Base-by-base conservation (phyloP, 2,797 vertebrate species). In the Aythya fuligula region DNA sequence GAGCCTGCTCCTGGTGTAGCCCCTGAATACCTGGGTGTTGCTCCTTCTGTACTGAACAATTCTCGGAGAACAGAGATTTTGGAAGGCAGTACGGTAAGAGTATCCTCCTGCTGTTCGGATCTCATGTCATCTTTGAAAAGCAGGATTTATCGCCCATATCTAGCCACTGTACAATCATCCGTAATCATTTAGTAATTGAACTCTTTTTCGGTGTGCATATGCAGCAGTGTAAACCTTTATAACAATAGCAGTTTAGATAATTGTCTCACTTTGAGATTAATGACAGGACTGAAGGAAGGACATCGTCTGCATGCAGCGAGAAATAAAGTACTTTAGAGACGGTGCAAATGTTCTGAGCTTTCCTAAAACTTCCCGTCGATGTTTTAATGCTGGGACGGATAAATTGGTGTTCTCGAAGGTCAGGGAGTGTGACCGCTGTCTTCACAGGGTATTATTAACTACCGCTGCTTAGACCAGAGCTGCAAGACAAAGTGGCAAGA, bases 11-110 rank as follows among this genome's bases (percentile, higher is more conserved):
- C 74, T 79, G 71, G 43, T 43, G 38, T 73, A 69, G 36, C 41
- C 65, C 74, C 81, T 74, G 89, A 82, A 71, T 76, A 34, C 74
- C 43, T 58, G 80, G 62, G 91, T 86, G 32, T 57, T 79, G 66
- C 80, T 91, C 41, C 43, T 91, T 89, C 70, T 85, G 54, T 51
- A 76, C 81, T 45, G 61, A 93, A 65, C 86, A 90, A 47, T 13
- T 53, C 78, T n/a, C 49, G 51, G 85, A 89, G 41, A 80, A 81
- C 83, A 80, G 77, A 92, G 38, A 51, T 83, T 87, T 89, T 80
- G 36, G 81, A 38, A 70, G 66, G 34, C 41, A 17, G 56, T 73
- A 1, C 38, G 69, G 53, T 62, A 9, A 67, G 72, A 7, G 11
- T 62, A 25, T 79, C 60, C 21, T 14, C 9, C 32, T 76, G 61